phyloP scores from a whole-genome alignment of 2,797 vertebrate species.

The Tenualosa thibaudeaui region DNA sequence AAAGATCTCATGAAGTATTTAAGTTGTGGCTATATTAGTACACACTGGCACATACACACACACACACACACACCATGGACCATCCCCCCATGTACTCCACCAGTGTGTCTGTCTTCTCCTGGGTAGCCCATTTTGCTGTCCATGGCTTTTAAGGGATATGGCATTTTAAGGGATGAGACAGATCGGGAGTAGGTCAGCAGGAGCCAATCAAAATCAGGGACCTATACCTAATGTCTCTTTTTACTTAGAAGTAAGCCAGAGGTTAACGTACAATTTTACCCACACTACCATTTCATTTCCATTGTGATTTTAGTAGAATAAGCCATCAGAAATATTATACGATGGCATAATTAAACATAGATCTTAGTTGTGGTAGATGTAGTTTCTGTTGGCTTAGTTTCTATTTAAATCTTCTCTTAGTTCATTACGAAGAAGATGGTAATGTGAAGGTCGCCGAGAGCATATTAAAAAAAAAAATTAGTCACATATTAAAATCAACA shows the following conservation, averaged over 20 bases:
- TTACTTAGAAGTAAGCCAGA: background rate
- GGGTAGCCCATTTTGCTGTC: background rate
- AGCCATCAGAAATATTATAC: background rate
- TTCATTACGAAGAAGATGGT: no score
- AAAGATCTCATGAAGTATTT: no score
- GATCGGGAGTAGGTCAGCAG: conserved; percentile 43
- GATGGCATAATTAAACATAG: background rate
- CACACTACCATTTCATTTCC: background rate
- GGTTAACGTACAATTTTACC: background rate
- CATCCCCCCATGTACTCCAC: background rate
- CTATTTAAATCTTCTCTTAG: no score
- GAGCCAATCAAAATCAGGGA: conserved; percentile 31
- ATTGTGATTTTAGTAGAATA: background rate
- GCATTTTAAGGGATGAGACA: conserved; percentile 23
- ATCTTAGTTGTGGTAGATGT: no score
- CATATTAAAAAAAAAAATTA: no score
- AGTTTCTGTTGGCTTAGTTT: no score
- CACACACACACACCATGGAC: background rate
- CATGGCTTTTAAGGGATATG: conserved; percentile 33
- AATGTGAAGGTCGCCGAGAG: no score
- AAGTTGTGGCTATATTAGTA: no score
- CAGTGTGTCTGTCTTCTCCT: conserved; percentile 15
- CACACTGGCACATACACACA: background rate
- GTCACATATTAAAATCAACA: no score
- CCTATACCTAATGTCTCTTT: background rate